A percentile compares a stretch with the other conserved stretches of the same genome.
Evolutionary conservation across 1,140 invertebrate species (phyloP).

Genomic region (Aleiodes sp.): DNA sequence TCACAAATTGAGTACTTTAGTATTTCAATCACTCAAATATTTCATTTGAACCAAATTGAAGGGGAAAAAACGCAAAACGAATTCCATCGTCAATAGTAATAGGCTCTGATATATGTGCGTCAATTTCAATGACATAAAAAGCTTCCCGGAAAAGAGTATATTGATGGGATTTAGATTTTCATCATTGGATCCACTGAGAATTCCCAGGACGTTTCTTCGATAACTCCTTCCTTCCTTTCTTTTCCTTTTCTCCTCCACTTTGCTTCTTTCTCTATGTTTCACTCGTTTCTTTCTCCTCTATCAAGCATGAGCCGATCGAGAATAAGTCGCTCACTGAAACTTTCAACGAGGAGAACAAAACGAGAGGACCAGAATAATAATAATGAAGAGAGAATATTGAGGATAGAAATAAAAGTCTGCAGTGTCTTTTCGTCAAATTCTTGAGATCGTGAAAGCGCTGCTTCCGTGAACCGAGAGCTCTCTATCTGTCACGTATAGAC

Average conservation of each 20-base stretch:
- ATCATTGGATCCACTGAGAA: conserved; percentile 28
- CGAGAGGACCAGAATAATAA: not conserved
- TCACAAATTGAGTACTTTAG: too few relatives aligned
- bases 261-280: conserved; percentile 30
- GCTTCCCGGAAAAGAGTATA: not conserved
- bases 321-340: conserved; percentile 26
- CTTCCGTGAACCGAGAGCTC: conserved; percentile 12
- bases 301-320: conserved; percentile 15
- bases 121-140: conserved; percentile 26
- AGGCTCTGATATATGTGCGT: conserved; percentile 19
- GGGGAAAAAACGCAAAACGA: too few relatives aligned
- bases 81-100: not conserved
- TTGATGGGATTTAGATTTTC: conserved; percentile 32
- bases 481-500: not conserved
- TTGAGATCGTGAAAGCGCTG: conserved; percentile 54
- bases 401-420: conserved; percentile 44
- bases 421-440: conserved; percentile 52
- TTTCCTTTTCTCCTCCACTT: conserved; percentile 19
- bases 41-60: too few relatives aligned
- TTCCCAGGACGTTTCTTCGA: conserved; percentile 27
- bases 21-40: not conserved
- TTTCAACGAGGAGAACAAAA: conserved; percentile 24
- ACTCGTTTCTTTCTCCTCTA: conserved; percentile 4
- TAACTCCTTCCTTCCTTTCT: conserved; percentile 18
- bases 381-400: conserved; percentile 26